phyloP scores from a whole-genome alignment of 2,113 vertebrate genomes.

The Nyctibius bracteatus region DNA sequence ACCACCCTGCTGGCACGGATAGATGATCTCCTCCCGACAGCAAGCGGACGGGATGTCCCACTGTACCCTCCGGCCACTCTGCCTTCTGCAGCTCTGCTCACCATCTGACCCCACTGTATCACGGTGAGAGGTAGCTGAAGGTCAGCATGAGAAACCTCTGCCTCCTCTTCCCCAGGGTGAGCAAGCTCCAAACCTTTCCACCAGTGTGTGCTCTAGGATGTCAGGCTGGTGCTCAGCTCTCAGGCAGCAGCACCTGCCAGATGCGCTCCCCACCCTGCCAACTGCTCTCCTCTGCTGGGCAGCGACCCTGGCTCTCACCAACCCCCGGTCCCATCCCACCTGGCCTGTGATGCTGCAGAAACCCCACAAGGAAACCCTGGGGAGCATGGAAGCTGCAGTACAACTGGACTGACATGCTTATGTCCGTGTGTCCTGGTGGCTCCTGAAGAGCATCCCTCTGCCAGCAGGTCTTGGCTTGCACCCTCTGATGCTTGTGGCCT shows the following conservation, averaged over 20 bases:
- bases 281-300: background rate
- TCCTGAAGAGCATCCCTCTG: background rate
- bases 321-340: background rate
- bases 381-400: background rate
- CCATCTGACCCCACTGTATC: rapidly evolving
- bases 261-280: background rate
- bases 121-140: background rate
- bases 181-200: background rate
- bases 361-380: background rate
- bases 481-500: background rate
- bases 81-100: background rate
- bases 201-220: background rate
- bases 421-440: background rate
- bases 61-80: background rate
- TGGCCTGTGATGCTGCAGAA: background rate
- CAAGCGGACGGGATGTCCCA: background rate
- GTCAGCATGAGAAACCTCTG: background rate
- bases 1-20: background rate
- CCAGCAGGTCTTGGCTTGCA: background rate
- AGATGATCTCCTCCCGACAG: background rate
- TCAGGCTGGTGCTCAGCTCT: background rate
- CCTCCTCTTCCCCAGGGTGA: background rate
- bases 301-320: background rate
- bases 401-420: background rate
- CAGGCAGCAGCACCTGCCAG: background rate